phyloP scores from a whole-genome alignment of 2,113 vertebrate genomes.

The Calyptommatus sinebrachiatus region DNA sequence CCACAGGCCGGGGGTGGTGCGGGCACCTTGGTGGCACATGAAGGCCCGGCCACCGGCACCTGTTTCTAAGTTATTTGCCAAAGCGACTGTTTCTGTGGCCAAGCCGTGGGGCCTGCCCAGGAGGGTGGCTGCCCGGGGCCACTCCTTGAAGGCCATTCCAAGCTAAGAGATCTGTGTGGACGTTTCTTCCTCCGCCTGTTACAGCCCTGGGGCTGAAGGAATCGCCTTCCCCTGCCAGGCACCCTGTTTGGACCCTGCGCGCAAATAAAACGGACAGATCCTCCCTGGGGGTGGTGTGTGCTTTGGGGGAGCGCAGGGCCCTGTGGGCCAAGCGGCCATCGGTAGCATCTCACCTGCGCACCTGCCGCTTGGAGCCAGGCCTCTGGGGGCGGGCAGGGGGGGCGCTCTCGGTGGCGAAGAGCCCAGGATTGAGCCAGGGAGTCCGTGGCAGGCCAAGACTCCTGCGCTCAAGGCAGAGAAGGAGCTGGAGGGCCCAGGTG shows the following conservation, averaged over 20 bases:
- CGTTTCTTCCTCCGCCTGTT: not conserved
- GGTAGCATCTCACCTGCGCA: no score
- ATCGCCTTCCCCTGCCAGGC: not conserved
- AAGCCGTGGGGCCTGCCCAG: constrained; percentile 11
- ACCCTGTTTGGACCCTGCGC: constrained; percentile 18
- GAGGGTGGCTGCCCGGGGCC: not conserved
- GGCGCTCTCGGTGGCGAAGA: no score
- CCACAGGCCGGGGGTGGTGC: not conserved
- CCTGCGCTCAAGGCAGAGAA: no score
- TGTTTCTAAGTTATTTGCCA: constrained; percentile 66
- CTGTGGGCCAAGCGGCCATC: no score
- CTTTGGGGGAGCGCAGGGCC: not conserved
- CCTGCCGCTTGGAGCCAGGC: not conserved
- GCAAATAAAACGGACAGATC: constrained; percentile 50
- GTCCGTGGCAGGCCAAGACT: no score
- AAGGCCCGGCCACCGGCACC: not conserved
- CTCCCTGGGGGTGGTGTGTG: not conserved
- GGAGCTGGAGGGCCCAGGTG: not conserved
- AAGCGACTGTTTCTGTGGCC: constrained; percentile 63
- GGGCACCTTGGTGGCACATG: not conserved
- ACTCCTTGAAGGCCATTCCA: constrained; percentile 54
- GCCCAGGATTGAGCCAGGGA: no score
- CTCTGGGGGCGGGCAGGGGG: not conserved
- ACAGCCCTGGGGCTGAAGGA: constrained; percentile 64
- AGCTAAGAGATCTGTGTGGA: not conserved